Evolutionary conservation across 2,113 vertebrate species (phyloP).

Genomic region (Laterallus jamaicensis): DNA sequence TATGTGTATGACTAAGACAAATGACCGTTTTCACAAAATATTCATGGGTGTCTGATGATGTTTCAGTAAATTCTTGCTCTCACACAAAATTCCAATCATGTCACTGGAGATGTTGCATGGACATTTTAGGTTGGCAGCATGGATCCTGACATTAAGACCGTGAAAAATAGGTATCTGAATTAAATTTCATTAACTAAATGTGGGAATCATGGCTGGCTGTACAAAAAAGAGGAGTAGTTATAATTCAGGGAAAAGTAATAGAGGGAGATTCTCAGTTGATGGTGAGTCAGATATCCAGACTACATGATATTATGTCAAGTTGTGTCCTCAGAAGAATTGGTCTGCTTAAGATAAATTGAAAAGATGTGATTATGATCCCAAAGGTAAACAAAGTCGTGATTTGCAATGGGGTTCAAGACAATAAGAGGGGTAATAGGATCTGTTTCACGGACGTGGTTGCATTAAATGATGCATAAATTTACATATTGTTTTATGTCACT

Average conservation of each 20-base stretch:
- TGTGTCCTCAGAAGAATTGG: neutral
- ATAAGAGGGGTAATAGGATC: neutral
- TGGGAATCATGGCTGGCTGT: neutral
- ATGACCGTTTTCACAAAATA: neutral
- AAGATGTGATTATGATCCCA: neutral
- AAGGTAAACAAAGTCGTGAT: neutral
- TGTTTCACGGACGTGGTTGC: neutral
- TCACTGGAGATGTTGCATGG: neutral
- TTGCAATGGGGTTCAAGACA: neutral
- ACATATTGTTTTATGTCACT: neutral
- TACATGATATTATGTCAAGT: neutral
- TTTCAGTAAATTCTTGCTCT: neutral
- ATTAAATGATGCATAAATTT: neutral
- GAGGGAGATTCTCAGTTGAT: neutral
- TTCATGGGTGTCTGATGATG: rapidly evolving
- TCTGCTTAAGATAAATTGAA: neutral
- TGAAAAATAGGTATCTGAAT: neutral
- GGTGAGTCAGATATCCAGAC: neutral
- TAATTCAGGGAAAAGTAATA: neutral
- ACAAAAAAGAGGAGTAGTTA: neutral
- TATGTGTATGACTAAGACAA: neutral
- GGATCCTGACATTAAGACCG: neutral
- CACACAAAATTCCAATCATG: neutral
- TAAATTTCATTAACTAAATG: neutral
- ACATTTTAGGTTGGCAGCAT: neutral